phyloP scores from a whole-genome alignment of 2,888 invertebrate species.

The Mythimna pallens region DNA sequence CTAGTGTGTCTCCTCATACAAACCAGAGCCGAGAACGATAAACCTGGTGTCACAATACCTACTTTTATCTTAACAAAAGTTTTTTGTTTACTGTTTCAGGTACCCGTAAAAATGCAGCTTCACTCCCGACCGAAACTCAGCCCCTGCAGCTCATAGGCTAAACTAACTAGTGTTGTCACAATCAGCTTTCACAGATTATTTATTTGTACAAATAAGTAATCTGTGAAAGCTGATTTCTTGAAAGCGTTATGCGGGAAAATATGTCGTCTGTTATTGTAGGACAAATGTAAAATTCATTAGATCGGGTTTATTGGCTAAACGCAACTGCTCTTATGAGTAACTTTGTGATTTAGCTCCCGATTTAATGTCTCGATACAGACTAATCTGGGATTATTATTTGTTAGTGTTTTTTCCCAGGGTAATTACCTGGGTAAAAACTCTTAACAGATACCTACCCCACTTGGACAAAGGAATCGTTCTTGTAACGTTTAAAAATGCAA shows the following conservation, averaged over 20 bases:
- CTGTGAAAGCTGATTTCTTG: slow-evolving; percentile 47
- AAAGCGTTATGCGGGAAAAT: not conserved
- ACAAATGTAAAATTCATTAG: slow-evolving; percentile 9
- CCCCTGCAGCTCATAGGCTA: not conserved
- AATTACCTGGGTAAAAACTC: not conserved
- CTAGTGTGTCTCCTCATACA: too few relatives aligned
- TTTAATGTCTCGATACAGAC: slow-evolving; percentile 19
- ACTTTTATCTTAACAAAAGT: not conserved
- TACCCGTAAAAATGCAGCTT: slow-evolving; percentile 3
- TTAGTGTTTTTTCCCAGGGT: slow-evolving; percentile 6
- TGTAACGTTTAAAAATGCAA: slow-evolving; percentile 24
- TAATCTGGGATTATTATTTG: slow-evolving; percentile 1
- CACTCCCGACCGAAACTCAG: not conserved
- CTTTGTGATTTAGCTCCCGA: slow-evolving; percentile 11
- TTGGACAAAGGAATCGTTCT: slow-evolving; percentile 20
- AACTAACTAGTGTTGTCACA: not conserved
- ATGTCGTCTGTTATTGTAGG: not conserved
- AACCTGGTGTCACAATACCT: too few relatives aligned
- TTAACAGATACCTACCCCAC: not conserved
- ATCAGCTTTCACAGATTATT: slow-evolving; percentile 51
- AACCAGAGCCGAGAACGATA: too few relatives aligned
- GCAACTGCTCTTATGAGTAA: not conserved
- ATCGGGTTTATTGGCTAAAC: slow-evolving; percentile 15
- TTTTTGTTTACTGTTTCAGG: slow-evolving; percentile 14
- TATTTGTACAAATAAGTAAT: slow-evolving; percentile 40